Base-by-base conservation (phyloP, 2,888 invertebrate genomes). In the Theodoxus fluviatilis region DNA sequence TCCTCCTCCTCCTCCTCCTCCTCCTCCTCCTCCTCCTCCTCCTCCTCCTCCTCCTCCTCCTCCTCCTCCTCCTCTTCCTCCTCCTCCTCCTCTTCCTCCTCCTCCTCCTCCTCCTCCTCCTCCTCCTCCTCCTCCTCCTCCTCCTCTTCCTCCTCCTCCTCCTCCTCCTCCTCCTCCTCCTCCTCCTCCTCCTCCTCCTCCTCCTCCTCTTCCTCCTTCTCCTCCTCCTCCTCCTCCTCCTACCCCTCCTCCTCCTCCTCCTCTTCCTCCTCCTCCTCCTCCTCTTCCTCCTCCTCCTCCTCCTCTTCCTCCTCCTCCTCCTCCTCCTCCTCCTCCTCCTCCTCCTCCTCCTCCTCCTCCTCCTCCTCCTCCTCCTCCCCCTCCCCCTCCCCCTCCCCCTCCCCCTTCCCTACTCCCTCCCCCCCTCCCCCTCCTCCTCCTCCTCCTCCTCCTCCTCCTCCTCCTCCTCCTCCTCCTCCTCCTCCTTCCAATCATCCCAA, bases 381-480 rank as follows among this genome's bases (percentile, higher is more conserved):
- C 37, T 64, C 37, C 38, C 18, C 22, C 15, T 67, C 35, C 57
- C 67, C n/a, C 37, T 55, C 57, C 57, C 3, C 22, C 55, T 37
- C 55, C 38, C 55, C 38, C 25, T 38, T 22, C 18, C 22, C 49
- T 35, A 49, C 22, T 52, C n/a, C n/a, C 22, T 67, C 33, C 52
- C 31, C 52, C 35, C 9, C 67, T 67, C 22, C 33, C 43, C 25
- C 52, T 52, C 3, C 31, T 22, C 28, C 18, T 64, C 9, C 40
- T 22, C 40, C 40, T 22, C 43, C 33, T 40, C 15, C 28, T 43
- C 25, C 64, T 37, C 40, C n/a, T n/a, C n/a, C n/a, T n/a, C n/a
- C n/a, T n/a, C n/a, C n/a, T n/a, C n/a, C n/a, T n/a, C n/a, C n/a
- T n/a, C n/a, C n/a, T n/a, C n/a, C n/a, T n/a, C n/a, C n/a, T n/a